Conservation (phyloP, 2,888 invertebrate genomes). For the Erebia aethiops region DNA sequence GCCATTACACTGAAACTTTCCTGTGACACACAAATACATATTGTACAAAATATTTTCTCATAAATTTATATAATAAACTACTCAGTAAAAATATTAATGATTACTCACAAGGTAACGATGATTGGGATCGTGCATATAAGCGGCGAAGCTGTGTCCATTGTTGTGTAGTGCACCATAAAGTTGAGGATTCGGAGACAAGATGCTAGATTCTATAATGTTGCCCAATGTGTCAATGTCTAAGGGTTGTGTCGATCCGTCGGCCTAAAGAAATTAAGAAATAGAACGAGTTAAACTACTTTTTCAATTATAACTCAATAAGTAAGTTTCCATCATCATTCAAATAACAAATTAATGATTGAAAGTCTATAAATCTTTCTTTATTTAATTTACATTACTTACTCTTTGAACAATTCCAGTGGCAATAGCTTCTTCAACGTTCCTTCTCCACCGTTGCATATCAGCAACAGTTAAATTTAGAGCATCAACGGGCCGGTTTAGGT, state of each 20-base stretch:
- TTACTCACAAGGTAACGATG: constrained; percentile 85
- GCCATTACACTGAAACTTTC: constrained; percentile 91
- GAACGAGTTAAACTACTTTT: not conserved
- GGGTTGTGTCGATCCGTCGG: constrained; percentile 70
- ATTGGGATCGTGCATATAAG: constrained; percentile 88
- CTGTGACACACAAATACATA: constrained; percentile 59
- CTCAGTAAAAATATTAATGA: not conserved
- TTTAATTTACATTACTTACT: constrained; percentile 2
- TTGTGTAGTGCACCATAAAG: constrained; percentile 89
- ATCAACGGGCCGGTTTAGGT: constrained; percentile 86
- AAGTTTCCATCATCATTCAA: not conserved
- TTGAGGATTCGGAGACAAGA: constrained; percentile 84
- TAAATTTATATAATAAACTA: not conserved
- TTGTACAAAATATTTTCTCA: not conserved
- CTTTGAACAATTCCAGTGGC: constrained; percentile 86
- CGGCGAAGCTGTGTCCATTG: constrained; percentile 88
- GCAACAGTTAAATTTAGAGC: constrained; percentile 83
- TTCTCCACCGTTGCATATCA: constrained; percentile 89
- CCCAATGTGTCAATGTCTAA: constrained; percentile 87
- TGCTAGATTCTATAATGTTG: constrained; percentile 87
- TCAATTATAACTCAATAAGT: not conserved
- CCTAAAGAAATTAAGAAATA: constrained; percentile 53
- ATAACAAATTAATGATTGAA: not conserved
- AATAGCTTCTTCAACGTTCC: constrained; percentile 88
- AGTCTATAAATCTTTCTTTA: not conserved